Percentiles rank a stretch among this genome's conserved stretches.
These are phyloP conservation scores for Dryobota labecula DNA, from an alignment of 2,888 invertebrate genomes.

Conservation along the genomic window DNA sequence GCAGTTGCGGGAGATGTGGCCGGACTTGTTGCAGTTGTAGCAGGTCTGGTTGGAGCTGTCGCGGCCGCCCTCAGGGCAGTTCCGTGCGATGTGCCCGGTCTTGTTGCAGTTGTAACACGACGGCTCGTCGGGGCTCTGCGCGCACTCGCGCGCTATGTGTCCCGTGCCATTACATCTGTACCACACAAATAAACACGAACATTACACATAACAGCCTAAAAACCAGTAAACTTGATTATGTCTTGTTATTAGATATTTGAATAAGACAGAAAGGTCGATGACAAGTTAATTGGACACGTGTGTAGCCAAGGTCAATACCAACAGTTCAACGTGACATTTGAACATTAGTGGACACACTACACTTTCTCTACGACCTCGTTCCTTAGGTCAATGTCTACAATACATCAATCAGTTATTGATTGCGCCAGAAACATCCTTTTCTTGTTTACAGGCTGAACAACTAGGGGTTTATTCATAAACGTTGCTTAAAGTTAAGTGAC, in stretches of 20 bases:
- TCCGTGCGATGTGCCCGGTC: conserved; percentile 97
- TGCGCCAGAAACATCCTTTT: background rate
- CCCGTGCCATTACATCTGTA: conserved; percentile 96
- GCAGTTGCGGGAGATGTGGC: conserved; percentile 97
- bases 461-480: no score
- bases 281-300: conserved; percentile 27
- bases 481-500: no score
- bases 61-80: conserved; percentile 94
- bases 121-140: conserved; percentile 94
- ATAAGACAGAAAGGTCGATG: conserved; percentile 30
- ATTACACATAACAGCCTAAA: conserved; percentile 7
- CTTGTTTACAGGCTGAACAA: conserved; percentile 11
- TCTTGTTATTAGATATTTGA: conserved; percentile 8
- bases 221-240: background rate
- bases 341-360: conserved; percentile 27
- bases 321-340: conserved; percentile 44
- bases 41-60: conserved; percentile 94
- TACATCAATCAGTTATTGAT: conserved; percentile 33
- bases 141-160: conserved; percentile 98
- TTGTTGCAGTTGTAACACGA: conserved; percentile 99
- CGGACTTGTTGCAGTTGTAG: conserved; percentile 98
- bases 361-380: conserved; percentile 57
- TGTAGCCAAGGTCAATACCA: conserved; percentile 60
- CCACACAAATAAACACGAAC: conserved; percentile 24
- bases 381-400: conserved; percentile 28